These are phyloP conservation scores for Apeira syringaria DNA, from an alignment of 2,888 invertebrate genomes.

Conservation along the genomic window DNA sequence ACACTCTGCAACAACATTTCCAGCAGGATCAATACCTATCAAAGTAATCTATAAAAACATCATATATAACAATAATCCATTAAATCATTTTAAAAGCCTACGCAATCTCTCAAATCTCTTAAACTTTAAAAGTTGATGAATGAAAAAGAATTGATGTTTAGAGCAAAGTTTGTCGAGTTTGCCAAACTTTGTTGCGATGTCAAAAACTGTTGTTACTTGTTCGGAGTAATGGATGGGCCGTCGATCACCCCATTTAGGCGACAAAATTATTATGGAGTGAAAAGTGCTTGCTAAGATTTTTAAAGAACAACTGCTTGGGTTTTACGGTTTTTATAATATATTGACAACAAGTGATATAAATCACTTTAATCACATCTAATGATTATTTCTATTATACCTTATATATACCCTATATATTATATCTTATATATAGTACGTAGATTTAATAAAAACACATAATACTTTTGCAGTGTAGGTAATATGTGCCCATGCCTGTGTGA, in stretches of 20 bases:
- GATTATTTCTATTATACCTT: no score
- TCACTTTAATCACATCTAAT: no score
- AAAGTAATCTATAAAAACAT: constrained; percentile 29
- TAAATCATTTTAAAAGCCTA: constrained; percentile 28
- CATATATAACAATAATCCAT: constrained; percentile 31
- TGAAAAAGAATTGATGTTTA: constrained; percentile 34
- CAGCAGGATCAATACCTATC: constrained; percentile 26
- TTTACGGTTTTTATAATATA: no score
- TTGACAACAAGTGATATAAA: no score
- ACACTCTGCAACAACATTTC: no score
- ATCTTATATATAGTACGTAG: no score
- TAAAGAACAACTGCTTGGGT: background rate
- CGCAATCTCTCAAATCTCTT: constrained; percentile 25
- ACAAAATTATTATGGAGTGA: constrained; percentile 36
- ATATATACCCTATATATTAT: no score
- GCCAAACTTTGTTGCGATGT: constrained; percentile 36
- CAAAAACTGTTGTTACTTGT: constrained; percentile 25
- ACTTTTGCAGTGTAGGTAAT: no score
- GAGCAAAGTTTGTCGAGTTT: constrained; percentile 27
- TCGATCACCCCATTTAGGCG: constrained; percentile 42
- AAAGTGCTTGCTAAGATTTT: constrained; percentile 5
- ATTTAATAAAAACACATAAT: no score
- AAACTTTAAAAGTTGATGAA: constrained; percentile 26
- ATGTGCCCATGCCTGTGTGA: no score
- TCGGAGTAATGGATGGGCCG: constrained; percentile 40